These are phyloP conservation scores for Melieria picta DNA, from an alignment of 2,888 invertebrate species.

Conservation along the genomic window DNA sequence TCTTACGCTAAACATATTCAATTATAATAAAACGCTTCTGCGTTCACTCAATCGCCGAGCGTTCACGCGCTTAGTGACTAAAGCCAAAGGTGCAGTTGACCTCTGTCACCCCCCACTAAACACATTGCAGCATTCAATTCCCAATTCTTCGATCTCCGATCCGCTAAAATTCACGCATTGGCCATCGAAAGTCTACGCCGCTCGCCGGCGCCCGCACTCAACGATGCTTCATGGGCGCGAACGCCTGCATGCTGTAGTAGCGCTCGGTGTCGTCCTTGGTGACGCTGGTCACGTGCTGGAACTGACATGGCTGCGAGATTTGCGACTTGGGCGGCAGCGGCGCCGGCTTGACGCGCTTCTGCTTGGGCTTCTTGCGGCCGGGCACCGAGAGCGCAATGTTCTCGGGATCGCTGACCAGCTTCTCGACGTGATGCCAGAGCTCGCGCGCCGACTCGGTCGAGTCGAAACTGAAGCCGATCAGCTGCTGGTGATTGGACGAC, in stretches of 20 bases:
- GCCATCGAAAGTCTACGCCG: neutral
- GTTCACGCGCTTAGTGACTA: no score
- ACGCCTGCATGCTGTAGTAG: conserved; percentile 76
- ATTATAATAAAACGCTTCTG: no score
- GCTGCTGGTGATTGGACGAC: conserved; percentile 78
- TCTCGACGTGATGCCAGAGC: conserved; percentile 76
- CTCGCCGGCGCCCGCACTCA: conserved; percentile 30
- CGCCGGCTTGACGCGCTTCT: conserved; percentile 70
- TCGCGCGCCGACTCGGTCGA: conserved; percentile 77
- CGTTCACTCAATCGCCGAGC: no score
- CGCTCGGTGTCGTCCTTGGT: conserved; percentile 74
- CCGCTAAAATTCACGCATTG: neutral
- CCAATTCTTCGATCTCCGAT: neutral
- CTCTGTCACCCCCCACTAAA: neutral
- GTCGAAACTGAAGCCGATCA: conserved; percentile 84
- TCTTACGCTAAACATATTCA: no score
- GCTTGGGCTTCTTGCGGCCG: conserved; percentile 70
- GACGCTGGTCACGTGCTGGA: conserved; percentile 83
- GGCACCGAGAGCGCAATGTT: conserved; percentile 80
- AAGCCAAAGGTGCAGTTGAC: neutral
- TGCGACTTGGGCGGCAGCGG: conserved; percentile 80
- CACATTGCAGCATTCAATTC: no score
- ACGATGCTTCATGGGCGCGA: conserved; percentile 67
- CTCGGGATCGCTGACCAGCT: conserved; percentile 78
- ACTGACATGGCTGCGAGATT: conserved; percentile 86